Evolutionary conservation across 2,797 vertebrate genomes (phyloP).

Genomic region (Girardinus metallicus): DNA sequence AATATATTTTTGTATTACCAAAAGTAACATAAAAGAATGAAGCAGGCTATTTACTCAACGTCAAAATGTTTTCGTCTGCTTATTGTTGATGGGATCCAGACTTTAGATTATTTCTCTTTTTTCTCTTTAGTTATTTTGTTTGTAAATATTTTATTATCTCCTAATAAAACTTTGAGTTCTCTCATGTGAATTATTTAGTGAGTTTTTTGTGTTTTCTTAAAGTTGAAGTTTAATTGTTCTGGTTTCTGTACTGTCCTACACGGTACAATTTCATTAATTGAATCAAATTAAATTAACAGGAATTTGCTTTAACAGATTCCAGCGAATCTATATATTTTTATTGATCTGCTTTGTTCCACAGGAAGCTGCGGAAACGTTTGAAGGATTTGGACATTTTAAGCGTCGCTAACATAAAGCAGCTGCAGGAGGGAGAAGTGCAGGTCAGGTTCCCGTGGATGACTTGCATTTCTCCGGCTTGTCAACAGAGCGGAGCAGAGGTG

Average conservation of each 20-base stretch:
- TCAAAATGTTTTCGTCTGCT: too few species aligned
- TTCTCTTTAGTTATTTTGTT: too few species aligned
- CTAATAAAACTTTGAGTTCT: too few species aligned
- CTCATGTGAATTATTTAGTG: too few species aligned
- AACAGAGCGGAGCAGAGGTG: slow-evolving; percentile 50
- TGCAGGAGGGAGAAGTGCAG: slow-evolving; percentile 11
- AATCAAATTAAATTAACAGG: neutral
- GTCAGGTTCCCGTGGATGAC: slow-evolving; percentile 54
- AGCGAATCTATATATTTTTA: neutral
- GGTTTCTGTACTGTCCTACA: too few species aligned
- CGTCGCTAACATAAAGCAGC: neutral
- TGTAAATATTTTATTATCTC: too few species aligned
- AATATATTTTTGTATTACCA: neutral
- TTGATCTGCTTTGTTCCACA: neutral
- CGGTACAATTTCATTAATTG: too few species aligned
- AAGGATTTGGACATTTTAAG: neutral
- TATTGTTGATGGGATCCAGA: too few species aligned
- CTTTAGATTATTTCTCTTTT: too few species aligned
- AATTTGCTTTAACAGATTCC: neutral
- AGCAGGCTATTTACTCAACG: too few species aligned
- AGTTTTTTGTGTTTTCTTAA: too few species aligned
- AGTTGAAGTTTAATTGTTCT: too few species aligned
- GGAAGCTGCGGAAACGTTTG: neutral
- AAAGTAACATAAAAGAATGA: neutral
- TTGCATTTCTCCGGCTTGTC: slow-evolving; percentile 65